phyloP scores from a whole-genome alignment of 2,113 vertebrate species.

The Cygnus atratus region DNA sequence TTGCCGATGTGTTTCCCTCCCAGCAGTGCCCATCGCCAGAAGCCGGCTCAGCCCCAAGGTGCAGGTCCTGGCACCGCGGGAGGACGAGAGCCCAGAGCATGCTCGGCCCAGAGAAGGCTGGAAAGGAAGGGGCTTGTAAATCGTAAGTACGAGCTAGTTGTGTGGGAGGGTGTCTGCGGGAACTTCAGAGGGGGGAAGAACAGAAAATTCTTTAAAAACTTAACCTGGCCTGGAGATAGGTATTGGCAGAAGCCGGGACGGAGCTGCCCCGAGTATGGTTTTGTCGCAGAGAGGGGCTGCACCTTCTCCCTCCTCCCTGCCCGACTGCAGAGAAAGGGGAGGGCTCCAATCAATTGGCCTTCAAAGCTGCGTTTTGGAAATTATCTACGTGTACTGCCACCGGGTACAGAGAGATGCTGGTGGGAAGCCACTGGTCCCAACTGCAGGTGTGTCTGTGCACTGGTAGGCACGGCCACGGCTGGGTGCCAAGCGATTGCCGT shows the following conservation, averaged over 20 bases:
- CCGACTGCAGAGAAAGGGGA: neutral
- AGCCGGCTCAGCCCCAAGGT: neutral
- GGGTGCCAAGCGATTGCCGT: rapidly evolving
- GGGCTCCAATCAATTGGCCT: neutral
- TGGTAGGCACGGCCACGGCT: neutral
- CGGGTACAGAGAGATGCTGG: neutral
- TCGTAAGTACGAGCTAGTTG: neutral
- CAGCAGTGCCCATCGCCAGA: neutral
- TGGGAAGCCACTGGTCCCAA: neutral
- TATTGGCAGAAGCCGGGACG: slow-evolving; percentile 26
- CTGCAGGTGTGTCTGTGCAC: neutral
- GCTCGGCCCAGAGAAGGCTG: neutral
- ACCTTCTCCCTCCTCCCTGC: neutral
- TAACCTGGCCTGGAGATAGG: neutral
- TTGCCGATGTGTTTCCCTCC: neutral
- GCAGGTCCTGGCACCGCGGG: neutral
- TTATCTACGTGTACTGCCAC: rapidly evolving
- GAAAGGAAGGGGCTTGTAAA: neutral
- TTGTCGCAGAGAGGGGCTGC: neutral
- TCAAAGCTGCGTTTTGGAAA: neutral
- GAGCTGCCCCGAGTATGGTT: neutral
- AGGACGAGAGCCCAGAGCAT: neutral
- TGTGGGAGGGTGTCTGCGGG: neutral
- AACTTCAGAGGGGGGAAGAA: neutral
- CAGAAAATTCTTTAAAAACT: slow-evolving; percentile 25